A percentile compares a stretch with the other conserved stretches of the same genome.
Evolutionary conservation across 1,140 invertebrate species (phyloP).

Genomic region (Drosophila fuyamai): DNA sequence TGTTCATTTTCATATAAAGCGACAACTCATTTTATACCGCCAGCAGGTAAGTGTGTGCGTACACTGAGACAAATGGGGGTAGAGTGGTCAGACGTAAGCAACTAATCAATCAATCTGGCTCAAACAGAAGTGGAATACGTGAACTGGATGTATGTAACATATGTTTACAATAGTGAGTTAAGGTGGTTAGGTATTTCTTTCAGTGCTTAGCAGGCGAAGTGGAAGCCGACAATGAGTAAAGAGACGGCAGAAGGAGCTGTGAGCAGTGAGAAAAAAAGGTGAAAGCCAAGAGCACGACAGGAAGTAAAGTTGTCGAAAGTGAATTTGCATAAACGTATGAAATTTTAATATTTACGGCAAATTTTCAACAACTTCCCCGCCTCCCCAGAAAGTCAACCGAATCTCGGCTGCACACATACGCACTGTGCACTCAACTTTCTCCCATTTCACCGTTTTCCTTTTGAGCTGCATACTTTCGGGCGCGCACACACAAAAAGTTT

Average conservation of each 20-base stretch:
- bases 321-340: constrained; percentile 81
- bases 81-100: too few relatives aligned
- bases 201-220: background rate
- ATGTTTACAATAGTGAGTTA: too few relatives aligned
- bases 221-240: too few relatives aligned
- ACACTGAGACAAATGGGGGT: constrained; percentile 7
- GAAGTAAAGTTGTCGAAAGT: constrained; percentile 76
- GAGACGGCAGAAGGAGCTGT: background rate
- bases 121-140: background rate
- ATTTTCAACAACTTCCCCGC: constrained; percentile 54
- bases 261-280: background rate
- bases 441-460: constrained; percentile 2
- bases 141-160: too few relatives aligned
- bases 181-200: background rate
- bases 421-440: constrained; percentile 18
- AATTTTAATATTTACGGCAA: constrained; percentile 82
- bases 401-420: background rate
- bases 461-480: constrained; percentile 39
- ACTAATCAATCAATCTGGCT: too few relatives aligned
- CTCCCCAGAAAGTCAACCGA: background rate
- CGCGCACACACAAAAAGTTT: constrained; percentile 29
- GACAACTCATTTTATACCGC: constrained; percentile 43
- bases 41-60: constrained; percentile 16
- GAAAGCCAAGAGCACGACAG: constrained; percentile 51
- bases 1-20: constrained; percentile 70